Evolutionary conservation across 2,113 vertebrate species (phyloP).

Genomic region (Pyrgilauda ruficollis): DNA sequence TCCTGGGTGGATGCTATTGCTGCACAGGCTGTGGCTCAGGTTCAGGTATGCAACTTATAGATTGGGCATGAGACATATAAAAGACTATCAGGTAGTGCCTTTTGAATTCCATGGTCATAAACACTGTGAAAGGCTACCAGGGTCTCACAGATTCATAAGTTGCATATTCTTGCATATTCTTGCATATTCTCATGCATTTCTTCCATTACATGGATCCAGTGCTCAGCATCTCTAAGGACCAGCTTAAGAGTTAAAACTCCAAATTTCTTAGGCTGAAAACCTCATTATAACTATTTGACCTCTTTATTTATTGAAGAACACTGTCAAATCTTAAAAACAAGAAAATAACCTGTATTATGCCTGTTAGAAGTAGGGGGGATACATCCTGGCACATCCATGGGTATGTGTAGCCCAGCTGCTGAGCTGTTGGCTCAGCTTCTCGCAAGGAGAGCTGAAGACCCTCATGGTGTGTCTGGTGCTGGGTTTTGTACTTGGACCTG

Average conservation of each 20-base stretch:
- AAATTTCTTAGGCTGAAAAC: background rate
- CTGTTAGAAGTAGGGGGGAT: background rate
- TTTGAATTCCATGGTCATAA: background rate
- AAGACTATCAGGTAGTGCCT: background rate
- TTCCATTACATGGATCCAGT: background rate
- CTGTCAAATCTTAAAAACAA: slow-evolving; percentile 11
- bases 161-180: background rate
- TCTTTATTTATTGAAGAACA: slow-evolving; percentile 15
- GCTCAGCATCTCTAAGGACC: background rate
- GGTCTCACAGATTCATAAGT: background rate
- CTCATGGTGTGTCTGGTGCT: background rate
- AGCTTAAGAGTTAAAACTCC: background rate
- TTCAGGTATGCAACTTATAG: background rate
- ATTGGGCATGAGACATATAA: background rate
- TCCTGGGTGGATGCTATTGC: background rate
- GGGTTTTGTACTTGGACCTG: slow-evolving; percentile 25
- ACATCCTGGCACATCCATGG: background rate
- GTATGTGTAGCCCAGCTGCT: slow-evolving; percentile 10
- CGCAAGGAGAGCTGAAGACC: slow-evolving; percentile 27
- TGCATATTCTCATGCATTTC: background rate
- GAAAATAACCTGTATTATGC: background rate
- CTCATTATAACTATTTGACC: background rate
- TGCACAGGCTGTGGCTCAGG: background rate
- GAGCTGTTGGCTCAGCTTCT: slow-evolving; percentile 9
- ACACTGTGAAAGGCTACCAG: background rate